A percentile compares a stretch with the other conserved stretches of the same genome.
Conservation (phyloP, 1,140 invertebrate genomes). For the Sitobion miscanthi region DNA sequence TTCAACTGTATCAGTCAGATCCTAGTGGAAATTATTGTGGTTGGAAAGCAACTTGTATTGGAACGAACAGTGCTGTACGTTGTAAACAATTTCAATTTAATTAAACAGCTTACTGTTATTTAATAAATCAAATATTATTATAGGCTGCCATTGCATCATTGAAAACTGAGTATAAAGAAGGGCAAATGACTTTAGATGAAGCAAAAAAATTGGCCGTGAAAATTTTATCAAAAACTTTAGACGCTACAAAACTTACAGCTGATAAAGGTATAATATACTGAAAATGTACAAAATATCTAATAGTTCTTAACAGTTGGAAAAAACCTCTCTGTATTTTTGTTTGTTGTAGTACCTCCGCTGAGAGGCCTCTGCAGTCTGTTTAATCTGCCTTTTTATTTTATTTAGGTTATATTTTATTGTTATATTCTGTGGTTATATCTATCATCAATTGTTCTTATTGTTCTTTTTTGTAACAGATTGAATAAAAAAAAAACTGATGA, state of each 20-base stretch:
- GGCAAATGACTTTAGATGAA: constrained; percentile 82
- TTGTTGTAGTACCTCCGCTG: too few species aligned
- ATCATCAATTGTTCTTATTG: too few species aligned
- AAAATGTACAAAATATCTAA: not conserved
- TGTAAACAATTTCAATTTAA: not conserved
- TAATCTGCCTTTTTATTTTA: too few species aligned
- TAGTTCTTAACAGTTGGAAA: not conserved
- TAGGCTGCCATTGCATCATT: constrained; percentile 94
- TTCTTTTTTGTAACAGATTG: too few species aligned
- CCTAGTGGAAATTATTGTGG: constrained; percentile 99
- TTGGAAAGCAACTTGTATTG: constrained; percentile 99
- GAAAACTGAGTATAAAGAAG: constrained; percentile 98
- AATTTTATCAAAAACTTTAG: constrained; percentile 96
- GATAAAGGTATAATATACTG: constrained; percentile 79
- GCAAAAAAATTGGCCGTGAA: constrained; percentile 92
- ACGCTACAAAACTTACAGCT: constrained; percentile 96
- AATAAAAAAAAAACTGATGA: too few species aligned
- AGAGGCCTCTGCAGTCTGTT: too few species aligned
- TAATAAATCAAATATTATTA: constrained; percentile 56
- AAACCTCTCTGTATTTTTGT: not conserved
- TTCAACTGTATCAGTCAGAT: constrained; percentile 98
- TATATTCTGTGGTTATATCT: too few species aligned
- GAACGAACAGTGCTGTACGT: constrained; percentile 94
- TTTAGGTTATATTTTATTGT: too few species aligned
- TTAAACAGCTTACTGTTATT: not conserved